Conservation (phyloP, 64 coral and sea anemone genomes). For the Acropora tenuis region DNA sequence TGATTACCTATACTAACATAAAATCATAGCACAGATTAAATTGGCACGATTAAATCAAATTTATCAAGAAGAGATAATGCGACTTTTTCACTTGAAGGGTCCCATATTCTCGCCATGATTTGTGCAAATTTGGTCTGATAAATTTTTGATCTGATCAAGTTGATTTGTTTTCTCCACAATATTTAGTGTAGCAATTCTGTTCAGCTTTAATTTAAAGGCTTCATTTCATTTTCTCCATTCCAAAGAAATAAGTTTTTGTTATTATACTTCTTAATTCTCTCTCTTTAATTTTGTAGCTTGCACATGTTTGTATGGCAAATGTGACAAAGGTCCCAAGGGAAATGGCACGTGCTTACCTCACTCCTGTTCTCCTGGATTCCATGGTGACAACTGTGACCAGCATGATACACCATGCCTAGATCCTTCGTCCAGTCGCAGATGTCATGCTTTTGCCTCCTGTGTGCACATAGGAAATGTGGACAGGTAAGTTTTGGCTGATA, state of each 20-base stretch:
- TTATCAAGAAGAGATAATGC: no score
- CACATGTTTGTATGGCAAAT: constrained; percentile 80
- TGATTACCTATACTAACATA: no score
- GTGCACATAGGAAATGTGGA: constrained; percentile 31
- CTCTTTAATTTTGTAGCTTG: constrained; percentile 57
- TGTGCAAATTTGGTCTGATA: no score
- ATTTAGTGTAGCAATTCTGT: no score
- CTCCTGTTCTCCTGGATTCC: constrained; percentile 79
- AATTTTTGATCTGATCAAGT: no score
- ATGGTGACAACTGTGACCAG: constrained; percentile 81
- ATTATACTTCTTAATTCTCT: neutral
- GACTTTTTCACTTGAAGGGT: no score
- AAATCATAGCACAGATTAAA: no score
- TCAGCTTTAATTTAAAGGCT: no score
- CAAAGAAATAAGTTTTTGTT: neutral
- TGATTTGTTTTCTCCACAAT: no score
- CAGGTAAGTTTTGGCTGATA: constrained; percentile 12
- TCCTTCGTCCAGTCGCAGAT: constrained; percentile 42
- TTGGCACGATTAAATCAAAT: no score
- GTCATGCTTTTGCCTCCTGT: constrained; percentile 71
- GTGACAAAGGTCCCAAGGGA: constrained; percentile 68
- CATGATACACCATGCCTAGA: constrained; percentile 38
- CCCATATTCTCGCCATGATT: no score
- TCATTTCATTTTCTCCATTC: no score
- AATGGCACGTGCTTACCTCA: constrained; percentile 85